Base-by-base conservation (phyloP, 2,888 invertebrate genomes). In the Crioceris asparagi region DNA sequence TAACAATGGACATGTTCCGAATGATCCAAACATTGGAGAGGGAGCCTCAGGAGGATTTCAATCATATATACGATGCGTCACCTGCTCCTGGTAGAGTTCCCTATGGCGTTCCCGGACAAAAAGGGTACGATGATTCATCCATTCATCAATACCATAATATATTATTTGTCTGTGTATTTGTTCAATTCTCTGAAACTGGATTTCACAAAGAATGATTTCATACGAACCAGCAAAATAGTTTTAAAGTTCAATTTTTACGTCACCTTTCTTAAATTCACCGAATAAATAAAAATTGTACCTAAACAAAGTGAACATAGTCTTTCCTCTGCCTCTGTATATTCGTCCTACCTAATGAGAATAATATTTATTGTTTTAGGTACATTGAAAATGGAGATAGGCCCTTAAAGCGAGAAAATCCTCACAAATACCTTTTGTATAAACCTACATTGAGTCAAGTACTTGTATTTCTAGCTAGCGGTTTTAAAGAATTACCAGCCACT, bases 1-100 rank as follows among this genome's bases (percentile, higher is more conserved):
- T 96, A 50, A 94, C 94, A 10, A 81, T 96, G 74, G 96, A 96
- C 68, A 96, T 96, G 96, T 96, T 88, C 66, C 74, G 94, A 53
- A 93, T 96, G 81, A 72, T 94, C 41, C 96, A 96, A 67, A 91
- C 91, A 1, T 67, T 96, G 42, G 96, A 96, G 62, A 70, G 91
- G 46, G 93, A 96, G 60, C 88, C 91, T 8, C 81, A 84, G 50
- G 87, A 87, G 52, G 84, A 84, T 47, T 71, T 77, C 33, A 81
- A 79, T 54, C 80, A 82, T 61, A 68, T 75, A 45, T 75, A 79
- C 58, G 80, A 82, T 60, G 72, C 76, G 14, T 80, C 81, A 14
- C 80, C 81, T 55, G 72, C 80, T 4, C 75, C 77, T 10, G 79
- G 78, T 27, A 66, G 79, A 50, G 69, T 74, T 53, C 78, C 80